A percentile compares a stretch with the other conserved stretches of the same genome.
phyloP scores from a whole-genome alignment of 1,140 invertebrate genomes.

The Drosophila bifasciata region DNA sequence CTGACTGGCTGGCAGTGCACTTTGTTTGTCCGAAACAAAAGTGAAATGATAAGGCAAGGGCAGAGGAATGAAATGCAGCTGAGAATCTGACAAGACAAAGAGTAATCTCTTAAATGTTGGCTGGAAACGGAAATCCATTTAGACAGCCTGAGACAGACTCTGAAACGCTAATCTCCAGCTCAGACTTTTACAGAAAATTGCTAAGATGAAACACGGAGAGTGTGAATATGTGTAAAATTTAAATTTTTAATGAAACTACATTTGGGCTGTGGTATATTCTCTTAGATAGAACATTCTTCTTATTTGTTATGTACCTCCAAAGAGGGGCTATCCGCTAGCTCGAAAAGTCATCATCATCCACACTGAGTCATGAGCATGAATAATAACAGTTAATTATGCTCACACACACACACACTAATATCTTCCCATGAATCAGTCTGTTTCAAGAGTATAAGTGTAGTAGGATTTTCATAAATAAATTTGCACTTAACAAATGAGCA shows the following conservation, averaged over 20 bases:
- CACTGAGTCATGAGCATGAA: constrained; percentile 72
- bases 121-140: constrained; percentile 8
- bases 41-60: constrained; percentile 54
- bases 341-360: constrained; percentile 32
- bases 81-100: constrained; percentile 11
- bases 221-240: too few relatives aligned
- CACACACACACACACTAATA: constrained; percentile 4
- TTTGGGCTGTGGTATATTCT: too few relatives aligned
- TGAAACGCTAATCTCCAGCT: constrained; percentile 33
- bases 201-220: constrained; percentile 11
- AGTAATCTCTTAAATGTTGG: constrained; percentile 26
- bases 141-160: constrained; percentile 12
- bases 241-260: too few relatives aligned
- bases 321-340: constrained; percentile 1
- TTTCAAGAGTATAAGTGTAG: constrained; percentile 27
- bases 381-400: constrained; percentile 73
- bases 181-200: constrained; percentile 21
- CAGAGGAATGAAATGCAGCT: constrained; percentile 26
- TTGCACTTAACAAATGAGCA: constrained; percentile 73
- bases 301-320: background rate
- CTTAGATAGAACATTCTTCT: background rate
- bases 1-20: constrained; percentile 18
- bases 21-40: constrained; percentile 33
- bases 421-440: constrained; percentile 21
- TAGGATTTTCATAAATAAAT: constrained; percentile 73